phyloP scores from a whole-genome alignment of 1,140 invertebrate species.

The Sinella curviseta region DNA sequence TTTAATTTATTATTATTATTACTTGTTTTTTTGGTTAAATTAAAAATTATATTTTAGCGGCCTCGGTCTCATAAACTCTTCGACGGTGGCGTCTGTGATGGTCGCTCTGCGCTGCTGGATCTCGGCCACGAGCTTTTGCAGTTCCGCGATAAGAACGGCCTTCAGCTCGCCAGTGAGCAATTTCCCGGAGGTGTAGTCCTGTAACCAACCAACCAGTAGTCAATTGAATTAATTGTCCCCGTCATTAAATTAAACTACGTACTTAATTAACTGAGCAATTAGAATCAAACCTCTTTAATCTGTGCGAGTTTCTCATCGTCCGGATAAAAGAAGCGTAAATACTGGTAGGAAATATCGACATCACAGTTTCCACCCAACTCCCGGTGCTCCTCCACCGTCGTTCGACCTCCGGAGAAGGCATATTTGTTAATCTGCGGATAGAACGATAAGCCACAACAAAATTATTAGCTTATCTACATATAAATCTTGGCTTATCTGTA shows the following conservation, averaged over 20 bases:
- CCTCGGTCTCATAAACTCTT: conserved; percentile 63
- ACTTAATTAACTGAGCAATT: not conserved
- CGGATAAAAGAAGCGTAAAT: conserved; percentile 92
- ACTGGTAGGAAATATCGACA: conserved; percentile 94
- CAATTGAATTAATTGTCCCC: conserved; percentile 23
- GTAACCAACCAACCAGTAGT: too few species aligned
- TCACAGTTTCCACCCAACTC: conserved; percentile 90
- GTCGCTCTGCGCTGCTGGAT: conserved; percentile 61
- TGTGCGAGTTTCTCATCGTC: conserved; percentile 86
- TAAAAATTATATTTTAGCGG: conserved; percentile 56
- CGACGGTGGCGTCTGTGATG: conserved; percentile 64
- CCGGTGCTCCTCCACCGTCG: conserved; percentile 90
- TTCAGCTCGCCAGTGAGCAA: conserved; percentile 70
- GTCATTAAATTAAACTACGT: not conserved
- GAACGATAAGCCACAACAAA: conserved; percentile 39
- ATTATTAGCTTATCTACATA: conserved; percentile 14
- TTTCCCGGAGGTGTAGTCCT: conserved; percentile 65
- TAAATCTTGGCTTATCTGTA: not conserved
- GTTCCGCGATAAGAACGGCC: conserved; percentile 62
- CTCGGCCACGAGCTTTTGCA: conserved; percentile 61
- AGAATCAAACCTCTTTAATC: conserved; percentile 67
- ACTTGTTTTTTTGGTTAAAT: too few species aligned
- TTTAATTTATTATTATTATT: too few species aligned
- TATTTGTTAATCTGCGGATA: conserved; percentile 97
- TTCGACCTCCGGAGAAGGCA: conserved; percentile 95